Base-by-base conservation (phyloP, 2,888 invertebrate species). In the Mesoligia furuncula region DNA sequence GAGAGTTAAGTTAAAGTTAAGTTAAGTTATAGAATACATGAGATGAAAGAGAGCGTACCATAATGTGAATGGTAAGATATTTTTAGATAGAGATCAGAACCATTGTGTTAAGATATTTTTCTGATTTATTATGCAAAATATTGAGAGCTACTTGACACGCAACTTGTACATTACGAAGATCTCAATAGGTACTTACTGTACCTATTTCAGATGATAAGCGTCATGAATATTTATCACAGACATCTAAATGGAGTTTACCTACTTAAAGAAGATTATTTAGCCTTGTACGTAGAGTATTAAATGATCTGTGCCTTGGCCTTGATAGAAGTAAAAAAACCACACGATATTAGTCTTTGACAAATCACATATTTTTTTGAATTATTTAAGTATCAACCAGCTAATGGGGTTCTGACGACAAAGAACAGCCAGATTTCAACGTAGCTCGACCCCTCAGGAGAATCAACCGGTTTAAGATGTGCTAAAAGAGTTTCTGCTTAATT, bases 141-240 rank as follows among this genome's bases (percentile, higher is more conserved):
- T 70, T 73, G 57, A 80, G 67, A 59, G 61, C 17, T 70, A 27
- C 24, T 62, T 36, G 71, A 54, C 81, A 82, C 85, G 81, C 81
- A 64, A 82, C n/a, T 67, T 64, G 54, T 45, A 31, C 66, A 85
- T 82, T 80, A 84, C 11, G 70, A 59, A 68, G n/a, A 71, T 36
- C 61, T 78, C 6, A 57, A 54, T 54, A 27, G n/a, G 36, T 59
- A 64, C 17, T 57, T 68, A 36, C 45, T 39, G 36, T 36, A 54
- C 51, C 11, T 59, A 36, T 5, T 66, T 66, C 15, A 54, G 51
- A 79, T 39, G 54, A 59, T 79, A 73, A 73, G 45, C 39, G 4
- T 70, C 65, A 80, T 69, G 59, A 73, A 54, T 57, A 57, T 62
- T 65, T 64, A 79, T 84, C 64, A 69, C 15, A 17, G 7, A 31